Percentiles rank a stretch among this genome's conserved stretches.
Evolutionary conservation across 1,140 invertebrate genomes (phyloP).

Genomic region (Bradysia coprophila): DNA sequence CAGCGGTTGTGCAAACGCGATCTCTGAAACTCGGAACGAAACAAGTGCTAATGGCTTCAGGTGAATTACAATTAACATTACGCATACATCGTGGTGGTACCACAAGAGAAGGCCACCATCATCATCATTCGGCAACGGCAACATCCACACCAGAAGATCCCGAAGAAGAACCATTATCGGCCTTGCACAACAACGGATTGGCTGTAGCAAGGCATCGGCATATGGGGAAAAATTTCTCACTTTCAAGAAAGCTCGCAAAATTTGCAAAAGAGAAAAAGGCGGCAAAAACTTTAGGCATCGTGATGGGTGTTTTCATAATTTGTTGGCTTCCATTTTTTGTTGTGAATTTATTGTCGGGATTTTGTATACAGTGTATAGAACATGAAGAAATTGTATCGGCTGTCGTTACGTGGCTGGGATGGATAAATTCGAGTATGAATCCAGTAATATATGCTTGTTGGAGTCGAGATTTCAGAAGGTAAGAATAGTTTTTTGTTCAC

Average conservation of each 20-base stretch:
- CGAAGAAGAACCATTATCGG: constrained; percentile 50
- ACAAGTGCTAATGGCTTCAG: constrained; percentile 62
- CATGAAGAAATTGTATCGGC: constrained; percentile 81
- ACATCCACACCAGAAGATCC: constrained; percentile 43
- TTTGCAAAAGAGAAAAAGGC: constrained; percentile 93
- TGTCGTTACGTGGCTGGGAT: constrained; percentile 94
- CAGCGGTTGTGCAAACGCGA: constrained; percentile 80
- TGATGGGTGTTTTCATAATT: constrained; percentile 96
- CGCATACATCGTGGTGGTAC: constrained; percentile 76
- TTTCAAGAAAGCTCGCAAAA: constrained; percentile 77
- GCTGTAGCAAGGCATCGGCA: constrained; percentile 15
- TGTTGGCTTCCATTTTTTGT: constrained; percentile 98
- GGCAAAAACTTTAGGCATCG: constrained; percentile 83
- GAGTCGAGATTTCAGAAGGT: constrained; percentile 91
- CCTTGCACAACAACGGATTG: constrained; percentile 53
- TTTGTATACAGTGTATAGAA: constrained; percentile 72
- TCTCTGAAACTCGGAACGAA: constrained; percentile 78
- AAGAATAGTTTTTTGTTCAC: too few relatives aligned
- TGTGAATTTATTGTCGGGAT: constrained; percentile 79
- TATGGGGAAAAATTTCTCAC: constrained; percentile 60
- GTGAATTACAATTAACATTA: constrained; percentile 65
- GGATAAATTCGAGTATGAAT: constrained; percentile 98
- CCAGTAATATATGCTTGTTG: constrained; percentile 94
- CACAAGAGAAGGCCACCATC: constrained; percentile 29
- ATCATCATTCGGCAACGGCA: constrained; percentile 24